These are phyloP conservation scores for Colaptes auratus DNA, from an alignment of 2,113 vertebrate species.

Conservation along the genomic window DNA sequence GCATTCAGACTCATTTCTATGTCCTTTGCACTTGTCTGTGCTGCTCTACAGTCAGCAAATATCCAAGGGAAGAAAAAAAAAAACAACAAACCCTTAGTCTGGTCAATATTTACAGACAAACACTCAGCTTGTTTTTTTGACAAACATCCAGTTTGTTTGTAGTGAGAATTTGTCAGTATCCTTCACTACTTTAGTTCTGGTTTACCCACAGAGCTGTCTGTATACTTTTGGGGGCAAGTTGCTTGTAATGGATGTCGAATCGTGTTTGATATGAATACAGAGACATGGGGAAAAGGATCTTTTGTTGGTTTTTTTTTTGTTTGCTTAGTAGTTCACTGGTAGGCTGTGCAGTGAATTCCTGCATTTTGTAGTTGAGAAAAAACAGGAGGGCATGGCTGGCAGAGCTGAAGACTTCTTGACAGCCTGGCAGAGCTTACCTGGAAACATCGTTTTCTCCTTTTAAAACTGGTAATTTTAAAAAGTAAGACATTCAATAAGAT, in stretches of 20 bases:
- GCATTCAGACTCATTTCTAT: background rate
- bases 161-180: background rate
- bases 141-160: constrained; percentile 50
- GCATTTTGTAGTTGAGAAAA: background rate
- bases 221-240: constrained; percentile 9
- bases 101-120: constrained; percentile 64
- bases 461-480: background rate
- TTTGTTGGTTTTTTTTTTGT: background rate
- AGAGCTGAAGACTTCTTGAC: background rate
- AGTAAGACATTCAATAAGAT: background rate
- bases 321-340: background rate
- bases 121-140: constrained; percentile 51
- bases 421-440: background rate
- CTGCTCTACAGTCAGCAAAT: constrained; percentile 41
- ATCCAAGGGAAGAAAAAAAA: constrained; percentile 1
- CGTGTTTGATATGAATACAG: constrained; percentile 1
- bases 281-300: background rate
- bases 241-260: constrained; percentile 12
- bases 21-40: constrained; percentile 30
- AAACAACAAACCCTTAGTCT: background rate
- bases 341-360: background rate
- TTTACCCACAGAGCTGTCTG: background rate
- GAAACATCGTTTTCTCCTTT: background rate
- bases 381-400: background rate
- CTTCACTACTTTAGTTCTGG: background rate